Evolutionary conservation across 2,113 vertebrate genomes (phyloP), one percentile per base, ranked within the genome.

Genomic region (Psettodes erumei): DNA sequence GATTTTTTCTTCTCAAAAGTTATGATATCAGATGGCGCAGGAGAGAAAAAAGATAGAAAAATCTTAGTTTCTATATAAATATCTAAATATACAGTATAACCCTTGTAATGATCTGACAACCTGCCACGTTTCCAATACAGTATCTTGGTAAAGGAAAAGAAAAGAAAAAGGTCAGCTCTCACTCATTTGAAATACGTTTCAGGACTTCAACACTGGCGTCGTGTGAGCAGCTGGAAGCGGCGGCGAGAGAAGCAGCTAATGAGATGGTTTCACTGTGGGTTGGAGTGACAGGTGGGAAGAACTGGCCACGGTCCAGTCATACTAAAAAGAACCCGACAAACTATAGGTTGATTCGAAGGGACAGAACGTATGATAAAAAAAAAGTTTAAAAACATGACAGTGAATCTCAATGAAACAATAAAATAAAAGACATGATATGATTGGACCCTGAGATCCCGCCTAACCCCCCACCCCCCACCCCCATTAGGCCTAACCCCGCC

Each of bases 11-110:
- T 33, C 8, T 16, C 23, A 54, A 83, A 85, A 79, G 53, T 85
- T 81, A 83, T 45, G 54, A 77, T 86, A 71, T 82, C 66, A 75
- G 65, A 83, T 84, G 80, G 66, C 2, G 67, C 58, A 88, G 75
- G 62, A 77, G 54, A 88, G 83, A 76, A 79, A n/a, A 87, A 85
- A 84, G 71, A 90, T 88, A 89, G 77, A 91, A 93, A 92, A 86
- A 89, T 88, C 69, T 50, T 84, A 86, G 61, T 85, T 82, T 84
- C 74, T 83, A 81, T 93, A 93, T 93, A 94, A 93, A 94, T 92
- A 94, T 92, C 87, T 94, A 92, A 91, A 92, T 93, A 91, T 92
- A 89, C 85, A 91, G 84, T 77, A 92, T 83, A 86, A 72, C 81
- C 85, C 87, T 70, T 69, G 82, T 85, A 79, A 83, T 90, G 86